Conservation (phyloP, 2,113 vertebrate species). For the Podocnemis expansa region DNA sequence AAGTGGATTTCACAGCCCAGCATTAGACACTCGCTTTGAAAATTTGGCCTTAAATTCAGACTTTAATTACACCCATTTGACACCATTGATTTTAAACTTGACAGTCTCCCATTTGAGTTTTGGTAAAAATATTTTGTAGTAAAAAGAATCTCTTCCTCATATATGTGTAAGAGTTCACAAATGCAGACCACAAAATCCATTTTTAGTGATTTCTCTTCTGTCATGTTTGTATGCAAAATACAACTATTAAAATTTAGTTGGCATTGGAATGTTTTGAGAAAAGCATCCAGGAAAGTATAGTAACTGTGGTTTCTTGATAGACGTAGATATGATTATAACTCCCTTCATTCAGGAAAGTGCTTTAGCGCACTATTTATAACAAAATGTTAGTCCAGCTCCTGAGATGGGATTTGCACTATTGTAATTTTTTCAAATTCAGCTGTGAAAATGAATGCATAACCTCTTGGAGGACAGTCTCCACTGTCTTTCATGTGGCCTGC, state of each 20-base stretch:
- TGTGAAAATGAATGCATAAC: neutral
- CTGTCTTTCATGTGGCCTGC: neutral
- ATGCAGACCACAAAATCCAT: neutral
- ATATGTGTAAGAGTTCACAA: neutral
- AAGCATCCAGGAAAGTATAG: neutral
- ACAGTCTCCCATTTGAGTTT: neutral
- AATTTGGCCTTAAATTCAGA: neutral
- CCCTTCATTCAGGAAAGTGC: neutral
- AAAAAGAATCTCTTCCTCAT: neutral
- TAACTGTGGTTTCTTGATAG: neutral
- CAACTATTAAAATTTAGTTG: neutral
- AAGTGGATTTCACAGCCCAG: neutral
- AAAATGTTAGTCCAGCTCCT: neutral
- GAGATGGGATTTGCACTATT: fast-evolving
- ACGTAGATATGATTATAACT: neutral
- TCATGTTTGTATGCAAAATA: neutral
- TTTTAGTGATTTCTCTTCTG: neutral
- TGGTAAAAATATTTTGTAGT: neutral
- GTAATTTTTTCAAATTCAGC: neutral
- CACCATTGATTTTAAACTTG: neutral
- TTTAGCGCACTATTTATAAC: neutral
- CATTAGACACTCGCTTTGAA: neutral
- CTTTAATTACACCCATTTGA: neutral
- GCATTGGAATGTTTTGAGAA: neutral
- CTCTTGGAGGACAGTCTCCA: neutral